Percentiles rank a stretch among this genome's conserved stretches.
Evolutionary conservation across 2,113 vertebrate genomes (phyloP).

Genomic region (Ammospiza caudacuta): DNA sequence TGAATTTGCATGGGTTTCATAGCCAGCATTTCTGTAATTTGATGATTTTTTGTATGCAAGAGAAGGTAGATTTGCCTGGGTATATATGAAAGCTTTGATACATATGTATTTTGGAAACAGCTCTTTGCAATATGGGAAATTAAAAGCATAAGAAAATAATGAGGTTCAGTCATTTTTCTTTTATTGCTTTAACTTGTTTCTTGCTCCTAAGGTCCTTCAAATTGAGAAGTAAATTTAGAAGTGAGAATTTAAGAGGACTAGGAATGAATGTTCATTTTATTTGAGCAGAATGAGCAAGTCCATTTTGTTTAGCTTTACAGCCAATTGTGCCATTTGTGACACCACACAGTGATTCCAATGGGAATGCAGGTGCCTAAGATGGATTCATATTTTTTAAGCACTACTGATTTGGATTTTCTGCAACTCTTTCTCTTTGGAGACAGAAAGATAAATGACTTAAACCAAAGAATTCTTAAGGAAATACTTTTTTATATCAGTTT

Average conservation of each 20-base stretch:
- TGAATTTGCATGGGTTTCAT: neutral
- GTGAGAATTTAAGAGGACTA: neutral
- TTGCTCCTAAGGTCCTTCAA: neutral
- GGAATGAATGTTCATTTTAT: neutral
- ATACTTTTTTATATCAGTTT: neutral
- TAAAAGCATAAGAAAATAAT: neutral
- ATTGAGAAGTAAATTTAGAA: neutral
- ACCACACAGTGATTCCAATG: neutral
- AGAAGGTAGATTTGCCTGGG: neutral
- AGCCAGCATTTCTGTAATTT: neutral
- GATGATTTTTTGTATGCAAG: neutral
- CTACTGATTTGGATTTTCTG: neutral
- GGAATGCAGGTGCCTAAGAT: neutral
- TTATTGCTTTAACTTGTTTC: neutral
- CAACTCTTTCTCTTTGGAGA: neutral
- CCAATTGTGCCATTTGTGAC: neutral
- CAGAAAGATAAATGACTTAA: neutral
- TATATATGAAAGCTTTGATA: neutral
- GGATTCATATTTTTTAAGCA: neutral
- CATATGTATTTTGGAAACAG: neutral
- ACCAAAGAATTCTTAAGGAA: neutral
- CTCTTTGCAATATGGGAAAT: neutral
- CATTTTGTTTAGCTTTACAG: neutral
- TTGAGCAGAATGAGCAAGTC: neutral
- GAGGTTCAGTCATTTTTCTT: neutral